A percentile compares a stretch with the other conserved stretches of the same genome.
These are phyloP conservation scores for Blastomussa wellsi DNA, from an alignment of 92 coral and sea anemone species.

Conservation along the genomic window DNA sequence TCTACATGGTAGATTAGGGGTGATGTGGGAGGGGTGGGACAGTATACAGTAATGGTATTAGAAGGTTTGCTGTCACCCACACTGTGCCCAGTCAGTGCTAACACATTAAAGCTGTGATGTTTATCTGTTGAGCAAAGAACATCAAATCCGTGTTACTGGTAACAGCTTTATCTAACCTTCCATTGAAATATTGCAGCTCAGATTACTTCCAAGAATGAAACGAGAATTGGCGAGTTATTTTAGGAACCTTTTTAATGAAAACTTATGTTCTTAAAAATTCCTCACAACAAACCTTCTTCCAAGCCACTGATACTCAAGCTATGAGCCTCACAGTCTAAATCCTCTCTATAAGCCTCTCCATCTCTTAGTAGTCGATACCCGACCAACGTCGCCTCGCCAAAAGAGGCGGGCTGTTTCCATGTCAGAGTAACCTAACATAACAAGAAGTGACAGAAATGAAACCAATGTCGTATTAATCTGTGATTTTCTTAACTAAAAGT, in stretches of 20 bases:
- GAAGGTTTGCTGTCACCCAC: conserved; percentile 85
- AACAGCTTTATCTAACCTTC: neutral
- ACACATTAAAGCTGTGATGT: conserved; percentile 41
- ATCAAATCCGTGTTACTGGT: neutral
- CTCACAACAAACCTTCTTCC: conserved; percentile 24
- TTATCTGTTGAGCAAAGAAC: conserved; percentile 30
- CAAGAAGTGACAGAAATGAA: neutral
- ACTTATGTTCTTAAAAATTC: neutral
- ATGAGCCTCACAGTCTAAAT: conserved; percentile 11
- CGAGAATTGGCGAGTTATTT: neutral
- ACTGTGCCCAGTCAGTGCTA: conserved; percentile 76
- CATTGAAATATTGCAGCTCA: neutral
- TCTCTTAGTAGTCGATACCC: conserved; percentile 67
- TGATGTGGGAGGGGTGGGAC: conserved; percentile 77
- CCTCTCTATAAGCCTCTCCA: conserved; percentile 20
- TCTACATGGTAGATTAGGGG: conserved; percentile 60
- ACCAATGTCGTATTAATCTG: neutral
- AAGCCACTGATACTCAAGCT: conserved; percentile 1
- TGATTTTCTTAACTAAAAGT: neutral
- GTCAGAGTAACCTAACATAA: conserved; percentile 58
- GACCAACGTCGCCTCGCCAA: conserved; percentile 71
- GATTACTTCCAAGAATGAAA: neutral
- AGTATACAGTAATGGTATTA: conserved; percentile 47
- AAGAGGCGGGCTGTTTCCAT: conserved; percentile 68
- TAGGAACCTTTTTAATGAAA: neutral